These are phyloP conservation scores for Hoplias malabaricus DNA, from an alignment of 2,113 vertebrate species.

Conservation along the genomic window DNA sequence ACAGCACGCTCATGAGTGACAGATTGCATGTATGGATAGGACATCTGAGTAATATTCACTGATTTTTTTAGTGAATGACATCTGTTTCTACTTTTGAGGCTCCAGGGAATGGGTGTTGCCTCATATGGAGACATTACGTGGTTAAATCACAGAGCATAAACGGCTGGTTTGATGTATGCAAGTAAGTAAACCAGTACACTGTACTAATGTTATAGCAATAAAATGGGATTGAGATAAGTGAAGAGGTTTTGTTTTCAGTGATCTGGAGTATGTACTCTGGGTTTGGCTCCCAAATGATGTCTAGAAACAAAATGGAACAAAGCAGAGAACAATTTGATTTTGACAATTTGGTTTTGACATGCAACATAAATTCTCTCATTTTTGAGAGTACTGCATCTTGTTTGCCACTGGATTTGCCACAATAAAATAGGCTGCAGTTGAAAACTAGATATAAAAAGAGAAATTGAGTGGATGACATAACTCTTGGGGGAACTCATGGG, in stretches of 20 bases:
- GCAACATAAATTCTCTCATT: background rate
- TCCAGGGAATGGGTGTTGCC: background rate
- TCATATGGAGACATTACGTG: background rate
- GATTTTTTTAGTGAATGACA: background rate
- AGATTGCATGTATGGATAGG: background rate
- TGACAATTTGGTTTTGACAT: background rate
- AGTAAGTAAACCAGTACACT: background rate
- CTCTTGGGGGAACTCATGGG: no score
- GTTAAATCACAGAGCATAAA: background rate
- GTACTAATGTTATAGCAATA: background rate
- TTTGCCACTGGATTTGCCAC: background rate
- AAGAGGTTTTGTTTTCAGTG: constrained; percentile 38
- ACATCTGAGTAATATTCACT: background rate
- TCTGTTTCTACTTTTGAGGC: constrained; percentile 8
- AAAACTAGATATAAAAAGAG: no score
- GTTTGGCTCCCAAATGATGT: background rate
- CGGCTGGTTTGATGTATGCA: background rate
- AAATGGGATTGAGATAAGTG: background rate
- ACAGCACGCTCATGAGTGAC: background rate
- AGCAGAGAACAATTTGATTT: background rate
- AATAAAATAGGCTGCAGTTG: background rate
- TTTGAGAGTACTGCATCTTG: background rate
- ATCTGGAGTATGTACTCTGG: no score
- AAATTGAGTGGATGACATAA: no score
- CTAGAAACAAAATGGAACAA: background rate